phyloP scores from a whole-genome alignment of 2,888 invertebrate species.

The Eupeodes luniger region DNA sequence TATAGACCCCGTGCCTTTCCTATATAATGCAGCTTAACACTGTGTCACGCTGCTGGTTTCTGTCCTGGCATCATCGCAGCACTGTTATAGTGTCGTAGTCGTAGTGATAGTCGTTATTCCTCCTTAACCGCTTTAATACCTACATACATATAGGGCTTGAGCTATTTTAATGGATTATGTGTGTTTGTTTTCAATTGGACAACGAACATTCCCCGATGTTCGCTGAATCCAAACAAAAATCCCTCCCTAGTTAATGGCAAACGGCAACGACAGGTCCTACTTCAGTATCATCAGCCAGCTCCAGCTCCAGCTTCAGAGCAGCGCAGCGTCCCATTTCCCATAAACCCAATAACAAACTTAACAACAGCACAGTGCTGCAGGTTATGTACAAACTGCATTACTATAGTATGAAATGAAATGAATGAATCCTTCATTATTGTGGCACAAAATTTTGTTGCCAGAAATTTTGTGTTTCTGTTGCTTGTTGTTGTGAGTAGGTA shows the following conservation, averaged over 20 bases:
- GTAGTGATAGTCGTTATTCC: neutral
- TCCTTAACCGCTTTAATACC: neutral
- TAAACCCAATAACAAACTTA: too few relatives aligned
- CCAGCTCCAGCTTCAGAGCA: too few relatives aligned
- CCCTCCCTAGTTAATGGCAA: neutral
- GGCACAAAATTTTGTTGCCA: conserved; percentile 35
- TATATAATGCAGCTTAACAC: neutral
- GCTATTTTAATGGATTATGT: conserved; percentile 62
- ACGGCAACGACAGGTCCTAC: neutral
- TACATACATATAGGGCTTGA: neutral
- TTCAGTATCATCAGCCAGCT: neutral
- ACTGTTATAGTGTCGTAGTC: too few relatives aligned
- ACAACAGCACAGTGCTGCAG: neutral
- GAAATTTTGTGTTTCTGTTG: conserved; percentile 40
- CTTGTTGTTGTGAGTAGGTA: conserved; percentile 13
- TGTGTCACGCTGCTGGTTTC: too few relatives aligned
- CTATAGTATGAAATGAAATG: neutral
- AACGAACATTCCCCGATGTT: conserved; percentile 18
- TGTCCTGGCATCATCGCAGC: too few relatives aligned
- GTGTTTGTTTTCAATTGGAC: conserved; percentile 57
- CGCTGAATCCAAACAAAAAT: neutral
- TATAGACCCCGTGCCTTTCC: neutral
- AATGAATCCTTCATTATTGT: conserved; percentile 54
- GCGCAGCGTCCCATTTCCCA: too few relatives aligned
- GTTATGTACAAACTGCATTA: neutral